These are phyloP conservation scores for Otocyon megalotis DNA, from an alignment of 2,113 vertebrate genomes.

Conservation along the genomic window DNA sequence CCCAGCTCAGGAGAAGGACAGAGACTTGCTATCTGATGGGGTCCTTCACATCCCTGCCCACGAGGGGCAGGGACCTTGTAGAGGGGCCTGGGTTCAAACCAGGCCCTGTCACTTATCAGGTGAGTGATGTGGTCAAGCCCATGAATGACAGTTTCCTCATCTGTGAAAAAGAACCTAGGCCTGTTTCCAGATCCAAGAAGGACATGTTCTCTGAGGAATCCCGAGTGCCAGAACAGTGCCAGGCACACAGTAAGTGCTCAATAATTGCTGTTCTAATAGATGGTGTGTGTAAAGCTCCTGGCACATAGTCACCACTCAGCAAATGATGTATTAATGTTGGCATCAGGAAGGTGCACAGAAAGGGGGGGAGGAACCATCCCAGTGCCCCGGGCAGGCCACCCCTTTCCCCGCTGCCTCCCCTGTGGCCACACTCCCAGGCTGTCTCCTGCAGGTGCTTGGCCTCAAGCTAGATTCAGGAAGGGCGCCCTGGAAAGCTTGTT, in stretches of 20 bases:
- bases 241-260: background rate
- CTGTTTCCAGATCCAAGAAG: background rate
- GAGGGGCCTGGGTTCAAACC: background rate
- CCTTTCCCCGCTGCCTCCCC: background rate
- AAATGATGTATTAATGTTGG: conserved; percentile 33
- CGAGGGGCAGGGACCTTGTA: too few relatives aligned
- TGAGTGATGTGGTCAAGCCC: background rate
- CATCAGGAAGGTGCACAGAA: background rate
- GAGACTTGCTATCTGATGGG: background rate
- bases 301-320: background rate
- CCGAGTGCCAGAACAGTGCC: background rate
- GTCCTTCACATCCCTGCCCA: background rate
- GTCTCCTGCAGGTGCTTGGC: conserved; percentile 11
- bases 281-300: background rate
- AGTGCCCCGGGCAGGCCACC: background rate
- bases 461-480: background rate
- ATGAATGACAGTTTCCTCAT: background rate
- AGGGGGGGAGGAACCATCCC: background rate
- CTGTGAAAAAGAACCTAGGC: background rate
- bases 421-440: background rate
- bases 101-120: background rate
- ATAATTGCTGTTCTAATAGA: background rate
- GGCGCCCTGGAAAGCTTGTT: background rate
- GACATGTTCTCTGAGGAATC: background rate
- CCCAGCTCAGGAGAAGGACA: background rate